phyloP scores from a whole-genome alignment of 92 coral and sea anemone species.

The Desmophyllum pertusum region DNA sequence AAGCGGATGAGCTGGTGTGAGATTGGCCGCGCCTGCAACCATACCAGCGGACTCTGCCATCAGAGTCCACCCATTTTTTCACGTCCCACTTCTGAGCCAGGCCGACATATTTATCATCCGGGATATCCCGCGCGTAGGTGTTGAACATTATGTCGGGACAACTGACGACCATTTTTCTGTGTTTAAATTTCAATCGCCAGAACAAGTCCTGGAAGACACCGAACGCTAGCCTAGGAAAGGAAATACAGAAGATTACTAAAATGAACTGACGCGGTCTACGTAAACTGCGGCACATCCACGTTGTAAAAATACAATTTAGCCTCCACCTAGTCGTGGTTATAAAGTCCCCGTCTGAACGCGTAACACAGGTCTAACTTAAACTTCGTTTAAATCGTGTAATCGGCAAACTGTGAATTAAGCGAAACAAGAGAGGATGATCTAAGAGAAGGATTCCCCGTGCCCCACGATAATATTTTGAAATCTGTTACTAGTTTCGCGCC shows the following conservation, averaged over 20 bases:
- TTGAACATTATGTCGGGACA: conserved; percentile 99
- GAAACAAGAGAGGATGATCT: too few species aligned
- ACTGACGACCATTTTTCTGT: conserved; percentile 69
- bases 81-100: conserved; percentile 82
- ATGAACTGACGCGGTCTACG: too few species aligned
- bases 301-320: too few species aligned
- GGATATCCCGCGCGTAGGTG: conserved; percentile 54
- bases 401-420: too few species aligned
- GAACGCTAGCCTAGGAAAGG: conserved; percentile 59
- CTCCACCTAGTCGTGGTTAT: too few species aligned
- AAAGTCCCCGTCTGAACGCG: too few species aligned
- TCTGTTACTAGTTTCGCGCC: too few species aligned
- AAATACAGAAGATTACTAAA: not conserved
- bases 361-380: too few species aligned
- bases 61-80: conserved; percentile 89
- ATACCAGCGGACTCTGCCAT: conserved; percentile 95
- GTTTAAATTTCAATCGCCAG: conserved; percentile 67
- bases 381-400: too few species aligned
- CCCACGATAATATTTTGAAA: too few species aligned
- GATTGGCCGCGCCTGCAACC: conserved; percentile 89
- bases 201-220: conserved; percentile 93
- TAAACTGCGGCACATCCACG: too few species aligned
- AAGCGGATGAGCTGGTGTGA: conserved; percentile 35
- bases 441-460: too few species aligned
- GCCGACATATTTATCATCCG: conserved; percentile 59